Base-by-base conservation (phyloP, 2,888 invertebrate species). In the Emmelina monodactyla region DNA sequence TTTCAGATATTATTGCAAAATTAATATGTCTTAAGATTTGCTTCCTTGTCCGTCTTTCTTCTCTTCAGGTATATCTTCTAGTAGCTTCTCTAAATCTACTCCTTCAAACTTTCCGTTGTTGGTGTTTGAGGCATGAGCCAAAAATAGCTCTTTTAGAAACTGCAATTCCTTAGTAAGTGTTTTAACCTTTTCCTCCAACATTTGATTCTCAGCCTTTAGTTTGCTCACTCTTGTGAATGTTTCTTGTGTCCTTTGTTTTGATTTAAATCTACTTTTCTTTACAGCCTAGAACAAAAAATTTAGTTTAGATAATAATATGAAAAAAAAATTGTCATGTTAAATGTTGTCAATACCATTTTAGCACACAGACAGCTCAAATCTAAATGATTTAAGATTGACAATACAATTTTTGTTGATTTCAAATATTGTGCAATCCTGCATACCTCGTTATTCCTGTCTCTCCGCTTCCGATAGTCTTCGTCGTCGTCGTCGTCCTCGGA, bases 391-490 rank as follows among this genome's bases (percentile, higher is more conserved):
- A n/a, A n/a, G n/a, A n/a, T n/a, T n/a, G n/a, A n/a, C 19, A 19
- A 19, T 19, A 19, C 5, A 19, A 19, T 6, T 19, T 19, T 19
- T 6, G 5, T 19, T 6, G 19, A 19, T 9, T 19, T 6, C 19
- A 5, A 19, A 6, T 6, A 19, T 19, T 6, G 5, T 19, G 9
- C 9, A 5, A 19, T 6, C 9, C 5, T 1, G 29, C 37, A 43
- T 68, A 88, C 89, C 82, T 88, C 84, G 69, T 92, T 92, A 69
- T 92, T 92, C 51, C 89, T 83, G 52, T 91, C 90, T 22, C 92
- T 75, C 34, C 86, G 83, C 46, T 83, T 84, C 39, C 90, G 80
- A 54, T 92, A 92, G 48, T 88, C 88, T 10, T 86, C 88, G 33
- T 85, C 85, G 31, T 87, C 88, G 46, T 87, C 87, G 33, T 86